A percentile compares a stretch with the other conserved stretches of the same genome.
Evolutionary conservation across 2,888 invertebrate species (phyloP).

Genomic region (Philaethria dido): DNA sequence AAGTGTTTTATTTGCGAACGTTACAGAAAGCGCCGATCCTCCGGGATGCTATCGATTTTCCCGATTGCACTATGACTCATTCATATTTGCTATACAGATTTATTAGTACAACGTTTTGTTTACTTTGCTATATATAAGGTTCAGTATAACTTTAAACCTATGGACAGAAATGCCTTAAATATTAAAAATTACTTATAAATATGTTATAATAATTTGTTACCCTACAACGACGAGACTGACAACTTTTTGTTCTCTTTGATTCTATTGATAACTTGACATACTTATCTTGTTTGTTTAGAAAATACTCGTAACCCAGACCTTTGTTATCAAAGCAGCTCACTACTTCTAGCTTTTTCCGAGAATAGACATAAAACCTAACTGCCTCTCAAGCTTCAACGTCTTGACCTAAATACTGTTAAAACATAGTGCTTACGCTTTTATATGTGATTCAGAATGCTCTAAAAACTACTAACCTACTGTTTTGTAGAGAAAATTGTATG

Average conservation of each 20-base stretch:
- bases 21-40: slow-evolving; percentile 56
- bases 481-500: neutral
- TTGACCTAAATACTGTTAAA: slow-evolving; percentile 30
- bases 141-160: too few species aligned
- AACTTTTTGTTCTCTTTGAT: too few species aligned
- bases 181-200: too few species aligned
- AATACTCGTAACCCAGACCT: slow-evolving; percentile 37
- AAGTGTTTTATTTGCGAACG: slow-evolving; percentile 51
- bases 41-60: slow-evolving; percentile 73
- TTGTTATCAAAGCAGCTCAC: slow-evolving; percentile 26
- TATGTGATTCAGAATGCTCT: slow-evolving; percentile 6
- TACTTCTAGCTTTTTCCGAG: slow-evolving; percentile 18
- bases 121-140: neutral
- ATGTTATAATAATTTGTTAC: too few species aligned
- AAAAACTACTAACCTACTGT: neutral
- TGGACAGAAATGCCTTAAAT: too few species aligned
- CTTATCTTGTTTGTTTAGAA: slow-evolving; percentile 35
- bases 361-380: slow-evolving; percentile 31
- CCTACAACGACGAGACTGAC: too few species aligned
- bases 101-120: slow-evolving; percentile 24
- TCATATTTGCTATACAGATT: slow-evolving; percentile 45
- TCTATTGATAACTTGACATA: slow-evolving; percentile 32
- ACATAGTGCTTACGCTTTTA: slow-evolving; percentile 15
- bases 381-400: slow-evolving; percentile 19
- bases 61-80: slow-evolving; percentile 72